phyloP scores from a whole-genome alignment of 2,888 invertebrate species.

The Ormyrus labotus region DNA sequence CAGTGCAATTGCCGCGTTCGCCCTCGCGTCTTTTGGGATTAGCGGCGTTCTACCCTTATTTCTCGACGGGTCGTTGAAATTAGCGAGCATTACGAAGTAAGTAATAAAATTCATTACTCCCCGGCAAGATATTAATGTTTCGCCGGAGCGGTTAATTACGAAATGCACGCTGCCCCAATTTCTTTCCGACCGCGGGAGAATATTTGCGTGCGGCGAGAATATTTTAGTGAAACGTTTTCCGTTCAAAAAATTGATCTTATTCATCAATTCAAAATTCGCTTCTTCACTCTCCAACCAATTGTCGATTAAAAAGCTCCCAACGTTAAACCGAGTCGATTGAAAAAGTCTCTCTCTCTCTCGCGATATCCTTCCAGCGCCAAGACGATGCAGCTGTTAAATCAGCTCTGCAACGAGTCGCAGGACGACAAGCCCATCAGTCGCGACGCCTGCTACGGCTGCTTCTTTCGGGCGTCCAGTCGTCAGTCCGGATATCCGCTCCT shows the following conservation, averaged over 20 bases:
- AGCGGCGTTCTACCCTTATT: not conserved
- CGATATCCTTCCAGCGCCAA: constrained; percentile 67
- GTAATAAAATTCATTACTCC: not conserved
- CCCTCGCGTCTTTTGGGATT: constrained; percentile 1
- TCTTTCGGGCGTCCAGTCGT: constrained; percentile 77
- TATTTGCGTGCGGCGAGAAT: too few species aligned
- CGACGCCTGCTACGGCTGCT: constrained; percentile 82
- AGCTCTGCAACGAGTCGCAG: constrained; percentile 82
- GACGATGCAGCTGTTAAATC: constrained; percentile 78
- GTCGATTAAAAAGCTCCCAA: too few species aligned
- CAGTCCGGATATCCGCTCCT: constrained; percentile 66
- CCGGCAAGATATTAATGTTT: too few species aligned
- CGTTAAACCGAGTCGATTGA: too few species aligned
- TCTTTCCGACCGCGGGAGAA: too few species aligned
- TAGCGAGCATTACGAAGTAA: constrained; percentile 17
- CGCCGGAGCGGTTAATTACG: too few species aligned
- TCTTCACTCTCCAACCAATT: too few species aligned
- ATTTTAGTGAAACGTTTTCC: too few species aligned
- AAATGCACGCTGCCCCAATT: too few species aligned
- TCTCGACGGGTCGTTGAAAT: constrained; percentile 29
- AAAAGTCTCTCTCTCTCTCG: too few species aligned
- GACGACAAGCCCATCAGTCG: constrained; percentile 78
- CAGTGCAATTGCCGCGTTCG: not conserved
- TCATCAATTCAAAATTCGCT: too few species aligned
- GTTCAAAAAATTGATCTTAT: too few species aligned